A percentile compares a stretch with the other conserved stretches of the same genome.
phyloP scores from a whole-genome alignment of 2,888 invertebrate species.

The Drosophila suboccidentalis region DNA sequence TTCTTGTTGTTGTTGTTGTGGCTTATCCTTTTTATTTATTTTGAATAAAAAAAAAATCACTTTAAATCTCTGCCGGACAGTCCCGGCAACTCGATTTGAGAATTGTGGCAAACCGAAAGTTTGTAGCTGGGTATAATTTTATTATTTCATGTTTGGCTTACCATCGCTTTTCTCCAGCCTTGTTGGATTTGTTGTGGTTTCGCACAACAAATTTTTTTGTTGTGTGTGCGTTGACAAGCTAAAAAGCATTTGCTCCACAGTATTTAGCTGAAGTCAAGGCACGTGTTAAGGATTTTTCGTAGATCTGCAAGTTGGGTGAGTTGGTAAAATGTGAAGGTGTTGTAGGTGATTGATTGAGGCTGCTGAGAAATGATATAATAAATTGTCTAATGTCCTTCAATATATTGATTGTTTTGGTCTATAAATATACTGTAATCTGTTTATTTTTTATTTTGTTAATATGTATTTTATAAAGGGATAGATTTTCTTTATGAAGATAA shows the following conservation, averaged over 20 bases:
- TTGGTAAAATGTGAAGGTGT: conserved; percentile 6
- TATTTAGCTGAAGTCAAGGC: conserved; percentile 16
- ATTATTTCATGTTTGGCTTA: conserved; percentile 11
- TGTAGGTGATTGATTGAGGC: conserved; percentile 43
- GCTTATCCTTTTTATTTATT: conserved; percentile 56
- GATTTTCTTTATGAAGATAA: too few species aligned
- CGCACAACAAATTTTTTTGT: conserved; percentile 3
- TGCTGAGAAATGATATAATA: conserved; percentile 4
- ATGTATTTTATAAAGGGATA: too few species aligned
- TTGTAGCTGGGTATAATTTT: conserved; percentile 24
- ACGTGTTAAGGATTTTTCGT: conserved; percentile 13
- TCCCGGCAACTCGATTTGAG: conserved; percentile 9
- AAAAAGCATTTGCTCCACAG: conserved; percentile 1
- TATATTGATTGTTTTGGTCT: not conserved
- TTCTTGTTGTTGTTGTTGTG: conserved; percentile 41
- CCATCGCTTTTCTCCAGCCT: conserved; percentile 5
- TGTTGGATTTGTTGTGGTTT: conserved; percentile 42
- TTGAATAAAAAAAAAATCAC: conserved; percentile 44
- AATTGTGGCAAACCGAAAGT: conserved; percentile 17
- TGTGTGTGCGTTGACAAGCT: conserved; percentile 15
- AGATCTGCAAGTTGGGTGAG: not conserved
- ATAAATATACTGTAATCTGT: conserved; percentile 1
- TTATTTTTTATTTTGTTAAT: not conserved
- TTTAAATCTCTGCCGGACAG: conserved; percentile 57
- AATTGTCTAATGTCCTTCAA: conserved; percentile 10